Percentiles rank a stretch among this genome's conserved stretches.
These are phyloP conservation scores for Zoroaster sp. DNA, from an alignment of 53 echinoderm and acorn worm species.

Conservation along the genomic window DNA sequence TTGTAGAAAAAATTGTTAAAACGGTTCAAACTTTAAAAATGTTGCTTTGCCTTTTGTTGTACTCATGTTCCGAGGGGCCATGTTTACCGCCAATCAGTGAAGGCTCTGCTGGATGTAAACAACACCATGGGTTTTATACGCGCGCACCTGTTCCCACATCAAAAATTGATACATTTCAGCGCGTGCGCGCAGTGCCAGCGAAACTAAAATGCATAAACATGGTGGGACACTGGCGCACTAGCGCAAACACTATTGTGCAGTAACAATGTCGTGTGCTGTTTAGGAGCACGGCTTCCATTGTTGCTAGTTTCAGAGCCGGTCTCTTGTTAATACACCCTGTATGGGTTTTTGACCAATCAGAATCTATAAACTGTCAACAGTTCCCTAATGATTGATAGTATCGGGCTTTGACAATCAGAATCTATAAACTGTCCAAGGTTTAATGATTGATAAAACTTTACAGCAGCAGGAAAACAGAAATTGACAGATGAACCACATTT, in stretches of 20 bases:
- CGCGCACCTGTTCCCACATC: background rate
- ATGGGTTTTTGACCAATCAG: background rate
- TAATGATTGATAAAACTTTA: background rate
- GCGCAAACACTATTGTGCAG: background rate
- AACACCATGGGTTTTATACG: background rate
- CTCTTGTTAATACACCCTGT: background rate
- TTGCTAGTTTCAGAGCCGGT: no score
- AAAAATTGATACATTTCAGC: background rate
- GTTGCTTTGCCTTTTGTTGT: background rate
- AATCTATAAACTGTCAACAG: no score
- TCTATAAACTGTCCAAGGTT: background rate
- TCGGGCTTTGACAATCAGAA: no score
- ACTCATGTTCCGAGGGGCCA: background rate
- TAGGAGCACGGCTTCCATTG: background rate
- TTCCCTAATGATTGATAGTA: no score
- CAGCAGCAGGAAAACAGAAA: no score
- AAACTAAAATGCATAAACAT: background rate
- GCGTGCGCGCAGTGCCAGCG: background rate
- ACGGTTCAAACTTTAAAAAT: background rate
- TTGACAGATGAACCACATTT: background rate
- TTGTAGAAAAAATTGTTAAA: background rate
- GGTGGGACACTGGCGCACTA: background rate
- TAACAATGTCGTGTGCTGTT: background rate
- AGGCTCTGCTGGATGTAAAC: background rate
- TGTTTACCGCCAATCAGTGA: background rate